phyloP scores from a whole-genome alignment of 2,797 vertebrate species.

The Micropoecilia bifurca region DNA sequence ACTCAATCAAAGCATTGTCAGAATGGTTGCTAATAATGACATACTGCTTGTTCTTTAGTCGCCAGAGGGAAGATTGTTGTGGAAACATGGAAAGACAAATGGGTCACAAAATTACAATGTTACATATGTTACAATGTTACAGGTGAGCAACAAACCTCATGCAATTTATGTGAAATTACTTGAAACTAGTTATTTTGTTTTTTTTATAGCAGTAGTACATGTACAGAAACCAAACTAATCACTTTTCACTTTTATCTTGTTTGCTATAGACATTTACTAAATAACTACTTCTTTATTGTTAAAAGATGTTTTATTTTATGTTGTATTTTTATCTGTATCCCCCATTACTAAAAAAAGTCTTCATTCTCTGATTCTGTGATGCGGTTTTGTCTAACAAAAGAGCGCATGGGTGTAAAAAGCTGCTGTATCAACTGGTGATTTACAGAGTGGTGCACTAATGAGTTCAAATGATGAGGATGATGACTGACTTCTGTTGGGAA shows the following conservation, averaged over 20 bases:
- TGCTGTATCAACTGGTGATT: neutral
- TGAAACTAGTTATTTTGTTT: neutral
- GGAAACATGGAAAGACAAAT: neutral
- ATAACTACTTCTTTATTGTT: neutral
- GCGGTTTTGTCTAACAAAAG: neutral
- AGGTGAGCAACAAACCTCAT: neutral
- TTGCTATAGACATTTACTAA: neutral
- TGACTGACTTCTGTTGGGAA: neutral
- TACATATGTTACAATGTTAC: neutral
- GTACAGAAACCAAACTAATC: neutral
- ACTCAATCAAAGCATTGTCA: neutral
- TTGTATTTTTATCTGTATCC: neutral
- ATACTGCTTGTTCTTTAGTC: neutral
- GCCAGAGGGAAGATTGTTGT: neutral
- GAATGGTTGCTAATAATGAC: neutral
- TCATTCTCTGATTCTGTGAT: neutral
- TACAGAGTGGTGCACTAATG: neutral
- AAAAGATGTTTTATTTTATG: neutral
- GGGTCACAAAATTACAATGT: neutral
- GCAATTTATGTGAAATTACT: neutral
- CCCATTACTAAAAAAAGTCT: neutral
- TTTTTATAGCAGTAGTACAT: neutral
- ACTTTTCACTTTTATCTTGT: neutral
- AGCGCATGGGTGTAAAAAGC: neutral
- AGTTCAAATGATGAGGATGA: neutral